phyloP scores from a whole-genome alignment of 2,888 invertebrate species.

The Eilema depressum region DNA sequence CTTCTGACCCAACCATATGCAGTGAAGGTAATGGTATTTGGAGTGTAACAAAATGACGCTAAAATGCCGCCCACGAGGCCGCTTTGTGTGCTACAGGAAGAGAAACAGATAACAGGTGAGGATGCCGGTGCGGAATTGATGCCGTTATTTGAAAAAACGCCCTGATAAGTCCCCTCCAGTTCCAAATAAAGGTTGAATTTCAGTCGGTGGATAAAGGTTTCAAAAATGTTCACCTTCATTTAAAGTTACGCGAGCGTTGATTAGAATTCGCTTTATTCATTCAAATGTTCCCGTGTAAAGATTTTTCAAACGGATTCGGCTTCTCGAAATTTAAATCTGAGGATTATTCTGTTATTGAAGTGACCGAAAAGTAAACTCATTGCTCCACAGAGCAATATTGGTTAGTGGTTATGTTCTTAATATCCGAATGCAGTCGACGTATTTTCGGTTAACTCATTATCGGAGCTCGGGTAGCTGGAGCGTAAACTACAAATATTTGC shows the following conservation, averaged over 20 bases:
- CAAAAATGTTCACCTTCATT: conserved; percentile 76
- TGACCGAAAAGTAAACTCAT: background rate
- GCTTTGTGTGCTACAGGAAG: conserved; percentile 71
- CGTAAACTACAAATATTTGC: conserved; percentile 46
- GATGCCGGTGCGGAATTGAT: conserved; percentile 72
- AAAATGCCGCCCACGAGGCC: conserved; percentile 62
- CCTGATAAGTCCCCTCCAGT: conserved; percentile 76
- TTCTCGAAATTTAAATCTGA: conserved; percentile 34
- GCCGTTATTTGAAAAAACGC: conserved; percentile 77
- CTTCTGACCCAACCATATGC: conserved; percentile 49
- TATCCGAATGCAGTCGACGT: conserved; percentile 29
- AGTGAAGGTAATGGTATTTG: conserved; percentile 65
- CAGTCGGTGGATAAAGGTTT: conserved; percentile 68
- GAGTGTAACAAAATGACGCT: conserved; percentile 67
- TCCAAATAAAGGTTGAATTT: conserved; percentile 72
- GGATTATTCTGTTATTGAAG: conserved; percentile 11
- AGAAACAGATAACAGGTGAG: conserved; percentile 75
- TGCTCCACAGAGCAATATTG: background rate
- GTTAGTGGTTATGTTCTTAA: conserved; percentile 8
- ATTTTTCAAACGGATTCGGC: conserved; percentile 52
- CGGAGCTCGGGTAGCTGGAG: conserved; percentile 38
- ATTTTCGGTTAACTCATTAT: conserved; percentile 50
- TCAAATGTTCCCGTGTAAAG: conserved; percentile 55
- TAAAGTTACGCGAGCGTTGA: conserved; percentile 70
- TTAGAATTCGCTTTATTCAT: conserved; percentile 69